These are phyloP conservation scores for Minunthozetes semirufus DNA, from an alignment of 2,888 invertebrate species.

Conservation along the genomic window DNA sequence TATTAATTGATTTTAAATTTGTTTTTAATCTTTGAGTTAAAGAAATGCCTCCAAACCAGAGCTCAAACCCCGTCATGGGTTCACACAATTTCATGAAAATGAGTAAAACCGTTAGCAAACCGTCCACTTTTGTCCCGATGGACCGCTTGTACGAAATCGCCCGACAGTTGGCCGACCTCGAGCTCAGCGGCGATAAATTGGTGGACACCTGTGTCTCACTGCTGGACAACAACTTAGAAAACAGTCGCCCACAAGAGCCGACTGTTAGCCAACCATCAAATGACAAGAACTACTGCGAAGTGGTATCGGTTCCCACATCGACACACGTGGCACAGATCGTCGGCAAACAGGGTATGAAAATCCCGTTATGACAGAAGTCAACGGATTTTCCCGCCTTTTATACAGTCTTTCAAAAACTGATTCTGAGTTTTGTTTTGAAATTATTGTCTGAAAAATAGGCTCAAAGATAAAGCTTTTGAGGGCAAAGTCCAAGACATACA, in stretches of 20 bases:
- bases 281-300: constrained; percentile 28
- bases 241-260: background rate
- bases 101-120: background rate
- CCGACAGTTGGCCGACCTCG: background rate
- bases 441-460: constrained; percentile 9
- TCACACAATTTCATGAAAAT: background rate
- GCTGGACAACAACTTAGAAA: background rate
- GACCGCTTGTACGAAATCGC: constrained; percentile 11
- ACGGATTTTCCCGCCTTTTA: background rate
- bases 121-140: background rate
- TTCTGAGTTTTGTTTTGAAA: background rate
- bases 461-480: constrained; percentile 32
- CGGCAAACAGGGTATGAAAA: constrained; percentile 35
- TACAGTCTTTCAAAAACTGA: background rate
- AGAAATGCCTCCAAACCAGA: background rate
- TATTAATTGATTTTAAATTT: background rate
- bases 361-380: too few species aligned
- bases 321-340: constrained; percentile 36
- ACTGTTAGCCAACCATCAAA: background rate
- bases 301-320: constrained; percentile 27
- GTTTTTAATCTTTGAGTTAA: background rate
- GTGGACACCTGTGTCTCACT: background rate
- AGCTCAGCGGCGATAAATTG: background rate
- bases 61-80: background rate
- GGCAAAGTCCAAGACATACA: constrained; percentile 21